Evolutionary conservation across 1,140 invertebrate genomes (phyloP), one percentile per base, ranked within the genome.

Genomic region (Leptopilina clavipes): DNA sequence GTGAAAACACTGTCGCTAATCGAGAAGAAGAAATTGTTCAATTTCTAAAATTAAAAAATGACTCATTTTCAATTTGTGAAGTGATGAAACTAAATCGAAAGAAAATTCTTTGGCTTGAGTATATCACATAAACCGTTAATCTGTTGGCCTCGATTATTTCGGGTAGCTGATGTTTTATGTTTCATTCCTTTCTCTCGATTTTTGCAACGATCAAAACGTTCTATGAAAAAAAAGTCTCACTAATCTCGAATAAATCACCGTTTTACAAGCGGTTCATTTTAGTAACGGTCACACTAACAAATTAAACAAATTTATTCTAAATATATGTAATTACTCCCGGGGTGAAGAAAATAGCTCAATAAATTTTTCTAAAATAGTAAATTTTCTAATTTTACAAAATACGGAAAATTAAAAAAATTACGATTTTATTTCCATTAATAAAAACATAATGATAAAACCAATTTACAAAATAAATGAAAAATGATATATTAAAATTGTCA

Each of bases 201-300:
- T 65, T 37, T 65, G 59, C 59, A 65, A 65, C 25, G 59, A 65
- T 22, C 22, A 18, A 31, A 31, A 59, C n/a, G n/a, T 17, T 59
- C 10, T 31, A 65, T 22, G 56, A 65, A 65, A 65, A 65, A 40
- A 40, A 40, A 40, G 5, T 65, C 59, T 25, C 25, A 65, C 59
- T 65, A 65, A 65, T 65, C 59, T 65, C 59, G 6, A 65, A 65
- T 65, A 65, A 65, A 65, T 65, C 59, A 65, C 11, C 14, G 59
- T 37, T 65, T 59, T 59, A 59, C 19, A 59, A 59, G 22, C 56
- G 22, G 56, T 59, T 59, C 22, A 19, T 59, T 65, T 65, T 8
- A 65, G 25, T 7, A 25, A 31, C 59, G 48, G 48, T n/a, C 48
- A 52, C 48, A 52, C 48, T 52, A 52, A 52, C 14, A 52, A 52